phyloP scores from a whole-genome alignment of 2,113 vertebrate species.

The Pagrus major region DNA sequence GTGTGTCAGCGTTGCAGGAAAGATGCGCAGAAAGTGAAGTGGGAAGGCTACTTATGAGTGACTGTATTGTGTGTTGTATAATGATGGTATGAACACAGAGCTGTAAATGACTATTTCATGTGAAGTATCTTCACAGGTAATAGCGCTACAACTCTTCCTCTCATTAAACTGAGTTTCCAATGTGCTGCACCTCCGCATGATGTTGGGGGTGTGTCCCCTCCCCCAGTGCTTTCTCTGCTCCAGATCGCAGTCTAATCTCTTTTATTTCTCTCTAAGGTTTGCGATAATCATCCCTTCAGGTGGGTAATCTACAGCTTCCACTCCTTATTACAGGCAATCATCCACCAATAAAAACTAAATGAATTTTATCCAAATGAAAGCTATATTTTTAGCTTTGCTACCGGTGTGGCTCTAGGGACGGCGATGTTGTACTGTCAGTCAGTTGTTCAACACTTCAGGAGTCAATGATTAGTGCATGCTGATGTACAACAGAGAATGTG shows the following conservation, averaged over 20 bases:
- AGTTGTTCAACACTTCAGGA: neutral
- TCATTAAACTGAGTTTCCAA: conserved; percentile 20
- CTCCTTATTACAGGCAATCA: conserved; percentile 54
- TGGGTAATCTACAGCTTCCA: conserved; percentile 29
- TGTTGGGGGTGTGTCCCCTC: conserved; percentile 16
- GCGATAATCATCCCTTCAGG: conserved; percentile 29
- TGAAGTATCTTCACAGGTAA: neutral
- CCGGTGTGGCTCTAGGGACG: conserved; percentile 9
- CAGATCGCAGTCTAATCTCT: conserved; percentile 62
- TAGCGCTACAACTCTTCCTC: neutral
- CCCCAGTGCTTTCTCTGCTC: conserved; percentile 18
- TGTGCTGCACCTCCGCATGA: neutral
- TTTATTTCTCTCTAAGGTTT: conserved; percentile 61
- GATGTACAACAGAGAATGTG: neutral
- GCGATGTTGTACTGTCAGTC: neutral
- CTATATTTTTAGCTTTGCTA: conserved; percentile 28
- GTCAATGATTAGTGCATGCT: neutral
- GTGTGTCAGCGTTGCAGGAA: neutral
- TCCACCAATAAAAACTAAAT: conserved; percentile 59
- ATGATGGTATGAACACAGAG: conserved; percentile 1
- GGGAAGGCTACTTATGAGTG: neutral
- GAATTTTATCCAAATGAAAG: conserved; percentile 62
- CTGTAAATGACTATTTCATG: neutral
- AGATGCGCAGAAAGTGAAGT: neutral
- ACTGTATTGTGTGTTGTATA: neutral